Base-by-base conservation (phyloP, 2,888 invertebrate species). In the Yponomeuta malinellus region DNA sequence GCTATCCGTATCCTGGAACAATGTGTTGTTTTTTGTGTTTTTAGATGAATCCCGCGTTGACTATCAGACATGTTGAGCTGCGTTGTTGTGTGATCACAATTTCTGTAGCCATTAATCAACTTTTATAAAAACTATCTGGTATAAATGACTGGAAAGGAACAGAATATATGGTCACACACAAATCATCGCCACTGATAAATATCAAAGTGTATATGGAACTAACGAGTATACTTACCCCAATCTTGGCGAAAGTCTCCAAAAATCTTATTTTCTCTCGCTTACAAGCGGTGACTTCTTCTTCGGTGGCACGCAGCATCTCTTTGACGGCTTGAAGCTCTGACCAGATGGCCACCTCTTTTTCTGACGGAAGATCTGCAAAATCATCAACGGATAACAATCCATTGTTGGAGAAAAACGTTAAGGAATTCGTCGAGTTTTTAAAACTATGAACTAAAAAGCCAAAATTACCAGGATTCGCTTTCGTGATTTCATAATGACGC, bases 321-420 rank as follows among this genome's bases (percentile, higher is more conserved):
- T 91, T 92, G n/a, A 87, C 87, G 29, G 90, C 86, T 77, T 90
- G 87, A 70, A 92, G 74, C 73, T 92, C 90, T 33, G 91, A 86
- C 87, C 87, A 87, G 71, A 91, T 75, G 74, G 89, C 88, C 82
- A 91, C 87, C 80, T 92, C 92, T 76, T 88, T 81, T 80, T 88
- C 87, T 43, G 88, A 87, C 63, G 89, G 90, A 71, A 88, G 77
- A 74, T 89, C 91, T 90, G 72, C 66, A 80, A 78, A 59, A 48
- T 23, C 23, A 23, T 23, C 23, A 23, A 23, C 1, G 23, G 23
- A 23, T 23, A 23, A 23, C 23, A 23, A 33, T 33, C 33, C 33
- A 33, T 4, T 33, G 8, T 43, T 43, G 43, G 8, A 43, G 6
- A 8, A 43, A 43, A 43, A 43, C 43, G 6, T 43, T 43, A 33